Conservation (phyloP, 2,113 vertebrate species). For the Coregonus clupeaformis region DNA sequence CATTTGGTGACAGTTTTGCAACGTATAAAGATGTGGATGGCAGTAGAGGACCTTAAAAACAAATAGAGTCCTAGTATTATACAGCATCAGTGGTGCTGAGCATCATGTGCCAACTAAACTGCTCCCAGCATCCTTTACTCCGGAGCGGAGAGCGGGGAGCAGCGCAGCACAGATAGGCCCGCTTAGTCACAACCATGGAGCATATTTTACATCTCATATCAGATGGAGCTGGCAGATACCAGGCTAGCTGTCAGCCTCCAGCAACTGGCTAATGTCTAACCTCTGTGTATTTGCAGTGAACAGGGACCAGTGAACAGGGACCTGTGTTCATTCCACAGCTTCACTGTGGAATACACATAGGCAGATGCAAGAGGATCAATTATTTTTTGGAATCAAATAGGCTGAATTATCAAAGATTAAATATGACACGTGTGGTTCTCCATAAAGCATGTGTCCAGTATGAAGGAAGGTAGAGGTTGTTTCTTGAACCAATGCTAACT, state of each 20-base stretch:
- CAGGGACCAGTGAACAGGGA: slow-evolving; percentile 28
- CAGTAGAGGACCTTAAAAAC: slow-evolving; percentile 6
- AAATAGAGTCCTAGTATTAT: slow-evolving; percentile 12
- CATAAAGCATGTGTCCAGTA: not conserved
- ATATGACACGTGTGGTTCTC: not conserved
- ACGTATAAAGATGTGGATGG: slow-evolving; percentile 11
- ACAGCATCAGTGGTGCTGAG: slow-evolving; percentile 40
- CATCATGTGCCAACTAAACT: slow-evolving; percentile 34
- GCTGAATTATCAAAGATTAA: too few species aligned
- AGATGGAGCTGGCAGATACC: slow-evolving; percentile 55
- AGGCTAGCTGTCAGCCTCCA: slow-evolving; percentile 53
- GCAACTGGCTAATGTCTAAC: slow-evolving; percentile 57
- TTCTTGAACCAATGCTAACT: too few species aligned
- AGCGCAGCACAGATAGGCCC: slow-evolving; percentile 42
- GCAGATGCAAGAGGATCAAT: not conserved
- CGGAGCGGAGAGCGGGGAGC: slow-evolving; percentile 14
- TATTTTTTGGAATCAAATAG: too few species aligned
- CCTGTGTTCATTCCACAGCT: too few species aligned
- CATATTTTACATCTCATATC: slow-evolving; percentile 62
- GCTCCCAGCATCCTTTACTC: slow-evolving; percentile 37
- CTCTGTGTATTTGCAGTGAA: slow-evolving; percentile 28
- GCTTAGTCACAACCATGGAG: slow-evolving; percentile 47
- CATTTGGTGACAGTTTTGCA: slow-evolving; percentile 23
- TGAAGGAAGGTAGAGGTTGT: too few species aligned
- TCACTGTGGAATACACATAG: not conserved